Evolutionary conservation across 2,113 vertebrate genomes (phyloP), one percentile per base, ranked within the genome.

Genomic region (Thunnus maccoyii): DNA sequence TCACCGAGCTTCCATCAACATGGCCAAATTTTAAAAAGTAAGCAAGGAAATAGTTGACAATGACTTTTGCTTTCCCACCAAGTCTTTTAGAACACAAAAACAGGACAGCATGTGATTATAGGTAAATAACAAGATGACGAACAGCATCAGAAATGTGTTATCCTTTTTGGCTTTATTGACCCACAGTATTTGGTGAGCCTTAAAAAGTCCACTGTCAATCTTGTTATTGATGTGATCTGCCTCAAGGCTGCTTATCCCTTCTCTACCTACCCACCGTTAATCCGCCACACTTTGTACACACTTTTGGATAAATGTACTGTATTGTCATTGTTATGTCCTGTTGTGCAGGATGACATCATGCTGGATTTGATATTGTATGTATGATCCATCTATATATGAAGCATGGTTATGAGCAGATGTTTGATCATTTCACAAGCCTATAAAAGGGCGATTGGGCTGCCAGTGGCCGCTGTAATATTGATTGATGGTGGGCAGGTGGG

Each of bases 401-500:
- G 86, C 47, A 85, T 78, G 84, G 88, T 91, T 80, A 85, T 88
- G 86, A 95, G 88, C 93, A 95, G 93, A 95, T 94, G 93, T 93
- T 93, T 94, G 90, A 94, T 94, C 90, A 92, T 93, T 94, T 93
- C 90, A 86, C 85, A 92, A 82, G 89, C 87, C 91, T 90, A 91
- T 93, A 92, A 92, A 93, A 94, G 78, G 91, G 76, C 80, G 86
- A 92, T 92, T 94, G 90, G 86, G 86, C 92, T 93, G 92, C 92
- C 90, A 91, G 88, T 91, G 84, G 80, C 78, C 77, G 88, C 88
- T 90, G 87, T 94, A 94, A 93, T 92, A 93, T 91, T 94, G 94
- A 95, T 95, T 91, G 93, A 95, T 93, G 90, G 84, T 76, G 84
- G 88, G 91, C 94, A 94, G 92, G 93, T 94, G 91, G 92, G 92